Conservation (phyloP, 2,113 vertebrate species). For the Leucopsar rothschildi region DNA sequence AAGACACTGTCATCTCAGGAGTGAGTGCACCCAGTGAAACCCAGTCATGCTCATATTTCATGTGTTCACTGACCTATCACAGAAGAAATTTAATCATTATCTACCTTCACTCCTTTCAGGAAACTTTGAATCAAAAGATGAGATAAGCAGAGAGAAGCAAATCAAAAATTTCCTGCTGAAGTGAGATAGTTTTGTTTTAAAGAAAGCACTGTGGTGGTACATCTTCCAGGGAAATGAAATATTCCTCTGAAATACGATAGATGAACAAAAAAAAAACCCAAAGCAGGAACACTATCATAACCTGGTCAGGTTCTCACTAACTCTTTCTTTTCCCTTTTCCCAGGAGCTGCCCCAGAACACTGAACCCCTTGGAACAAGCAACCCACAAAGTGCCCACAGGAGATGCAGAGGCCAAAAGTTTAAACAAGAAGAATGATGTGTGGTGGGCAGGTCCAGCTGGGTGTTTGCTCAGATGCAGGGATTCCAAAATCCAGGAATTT, state of each 20-base stretch:
- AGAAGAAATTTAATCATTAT: background rate
- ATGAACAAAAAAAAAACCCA: background rate
- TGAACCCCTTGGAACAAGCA: background rate
- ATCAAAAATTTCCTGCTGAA: background rate
- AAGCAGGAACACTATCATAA: background rate
- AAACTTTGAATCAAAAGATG: background rate
- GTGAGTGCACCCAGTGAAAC: background rate
- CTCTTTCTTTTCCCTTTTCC: background rate
- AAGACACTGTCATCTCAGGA: background rate
- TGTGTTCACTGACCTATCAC: background rate
- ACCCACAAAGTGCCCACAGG: background rate
- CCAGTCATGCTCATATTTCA: background rate
- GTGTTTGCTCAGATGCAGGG: background rate
- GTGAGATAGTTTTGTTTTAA: background rate
- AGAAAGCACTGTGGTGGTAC: background rate
- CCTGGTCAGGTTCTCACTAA: background rate
- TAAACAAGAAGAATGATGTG: accelerated
- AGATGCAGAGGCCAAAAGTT: background rate
- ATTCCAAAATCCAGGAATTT: background rate
- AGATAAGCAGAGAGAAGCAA: background rate
- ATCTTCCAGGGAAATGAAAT: background rate
- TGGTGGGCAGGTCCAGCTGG: background rate
- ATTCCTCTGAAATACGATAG: background rate
- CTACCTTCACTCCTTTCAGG: background rate
- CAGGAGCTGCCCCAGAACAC: background rate